Evolutionary conservation across 2,888 invertebrate species (phyloP), one percentile per base, ranked within the genome.

Genomic region (Congeria kusceri): DNA sequence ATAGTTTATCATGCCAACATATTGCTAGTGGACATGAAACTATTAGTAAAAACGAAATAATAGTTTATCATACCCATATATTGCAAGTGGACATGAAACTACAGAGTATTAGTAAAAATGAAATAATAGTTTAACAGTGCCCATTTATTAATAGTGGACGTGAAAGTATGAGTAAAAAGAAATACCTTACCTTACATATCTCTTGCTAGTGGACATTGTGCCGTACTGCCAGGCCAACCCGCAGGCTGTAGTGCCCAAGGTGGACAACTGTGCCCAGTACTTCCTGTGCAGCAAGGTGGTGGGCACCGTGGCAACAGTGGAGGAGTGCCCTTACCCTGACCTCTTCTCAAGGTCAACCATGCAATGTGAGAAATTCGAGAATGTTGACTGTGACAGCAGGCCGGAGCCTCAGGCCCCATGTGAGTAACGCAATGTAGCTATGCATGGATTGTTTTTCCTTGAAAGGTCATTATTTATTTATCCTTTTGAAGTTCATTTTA

Each of bases 391-490:
- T 76, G 59, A 47, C 20, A 59, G 53, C n/a, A 78, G 75, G 49
- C 71, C 66, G 13, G 78, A 83, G 62, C 85, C 86, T 4, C 73
- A 81, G 53, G 75, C 82, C 47, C 86, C 86, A 4, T 86, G 86
- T 86, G 82, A 77, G 86, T 39, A 39, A 15, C 15, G 3, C 39
- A 13, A 1, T 13, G 5, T n/a, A n/a, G n/a, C n/a, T n/a, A n/a
- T n/a, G n/a, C n/a, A n/a, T n/a, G n/a, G n/a, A n/a, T n/a, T n/a
- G n/a, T n/a, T n/a, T n/a, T n/a, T n/a, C n/a, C n/a, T n/a, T 4
- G 4, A 32, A 32, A 32, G 9, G 32, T 32, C 32, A 32, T 4
- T 32, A 32, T 32, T 32, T 32, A 32, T 32, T 32, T 32, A 32
- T 32, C 32, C 32, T 32, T 32, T 9, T 32, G 9, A 32, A 32